Evolutionary conservation across 2,113 vertebrate species (phyloP), one percentile per base, ranked within the genome.

Genomic region (Neolamprologus sp.): DNA sequence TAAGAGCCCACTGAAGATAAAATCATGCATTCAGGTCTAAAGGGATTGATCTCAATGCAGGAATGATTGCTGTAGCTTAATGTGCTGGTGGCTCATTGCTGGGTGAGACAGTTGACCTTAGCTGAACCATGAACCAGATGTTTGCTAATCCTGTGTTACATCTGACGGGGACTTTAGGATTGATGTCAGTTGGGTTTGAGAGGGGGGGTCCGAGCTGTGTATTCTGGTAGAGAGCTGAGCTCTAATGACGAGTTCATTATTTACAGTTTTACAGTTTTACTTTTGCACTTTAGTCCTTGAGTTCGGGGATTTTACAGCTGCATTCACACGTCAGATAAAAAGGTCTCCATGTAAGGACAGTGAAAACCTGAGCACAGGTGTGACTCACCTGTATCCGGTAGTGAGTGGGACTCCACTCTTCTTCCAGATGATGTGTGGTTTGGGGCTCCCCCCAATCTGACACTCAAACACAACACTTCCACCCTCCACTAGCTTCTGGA

Each of bases 341-440:
- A 28, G 40, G 23, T 42, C 6, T 42, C 35, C 21, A 16, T 26
- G 21, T 26, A 26, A 45, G 68, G 37, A 73, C 68, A 73, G 14
- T 26, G 21, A 2, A 26, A 47, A 28, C 3, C 23, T 75, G 40
- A 75, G 37, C 42, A 28, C 3, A 4, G 23, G 57, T 49, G 2
- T 23, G 0, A 35, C 26, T 60, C 23, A 99, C 98, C 99, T 99
- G 97, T 99, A 99, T 97, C 99, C 99, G 71, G 97, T 97, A 3
- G 97, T 97, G 73, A 99, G 96, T 87, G 98, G 97, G 81, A 99
- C 95, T 16, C 98, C 98, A 13, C 96, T 96, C 95, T 99, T 99
- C 96, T 98, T 99, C 99, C 99, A 99, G 95, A 97, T 97, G 90
- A 99, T 92, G 12, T 99, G 98, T 83, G 98, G 99, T 94, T 96